A percentile compares a stretch with the other conserved stretches of the same genome.
phyloP scores from a whole-genome alignment of 2,113 vertebrate genomes.

The Erythrocercus mccallii region DNA sequence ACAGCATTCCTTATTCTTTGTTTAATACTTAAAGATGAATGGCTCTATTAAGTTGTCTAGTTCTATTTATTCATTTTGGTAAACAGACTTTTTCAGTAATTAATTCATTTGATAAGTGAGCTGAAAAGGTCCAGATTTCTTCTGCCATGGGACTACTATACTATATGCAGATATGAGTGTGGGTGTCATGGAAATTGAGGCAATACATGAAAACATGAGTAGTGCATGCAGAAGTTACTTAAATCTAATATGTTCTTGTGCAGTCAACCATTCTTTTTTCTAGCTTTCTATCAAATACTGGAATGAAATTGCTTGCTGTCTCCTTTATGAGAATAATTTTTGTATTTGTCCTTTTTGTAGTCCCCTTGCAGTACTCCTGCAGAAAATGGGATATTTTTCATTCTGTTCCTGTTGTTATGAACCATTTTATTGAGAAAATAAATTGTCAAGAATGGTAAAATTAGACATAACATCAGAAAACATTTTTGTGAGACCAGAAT shows the following conservation, averaged over 20 bases:
- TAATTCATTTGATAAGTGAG: neutral
- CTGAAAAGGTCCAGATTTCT: neutral
- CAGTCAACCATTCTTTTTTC: neutral
- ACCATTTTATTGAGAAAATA: constrained; percentile 19
- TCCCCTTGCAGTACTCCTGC: neutral
- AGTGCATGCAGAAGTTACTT: neutral
- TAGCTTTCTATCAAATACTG: neutral
- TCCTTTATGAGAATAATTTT: neutral
- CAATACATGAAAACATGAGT: neutral
- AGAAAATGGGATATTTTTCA: neutral
- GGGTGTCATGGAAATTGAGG: neutral
- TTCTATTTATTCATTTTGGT: neutral
- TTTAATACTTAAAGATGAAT: neutral
- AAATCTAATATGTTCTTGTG: neutral
- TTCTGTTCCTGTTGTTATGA: neutral
- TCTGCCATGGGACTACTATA: neutral
- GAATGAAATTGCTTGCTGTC: neutral
- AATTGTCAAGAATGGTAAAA: neutral
- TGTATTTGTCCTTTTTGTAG: neutral
- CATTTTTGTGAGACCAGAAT: neutral
- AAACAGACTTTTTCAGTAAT: neutral
- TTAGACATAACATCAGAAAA: neutral
- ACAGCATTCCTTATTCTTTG: neutral
- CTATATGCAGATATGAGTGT: neutral
- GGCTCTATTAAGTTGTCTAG: neutral